Conservation (phyloP, 2,888 invertebrate genomes). For the Cheilosia variabilis region DNA sequence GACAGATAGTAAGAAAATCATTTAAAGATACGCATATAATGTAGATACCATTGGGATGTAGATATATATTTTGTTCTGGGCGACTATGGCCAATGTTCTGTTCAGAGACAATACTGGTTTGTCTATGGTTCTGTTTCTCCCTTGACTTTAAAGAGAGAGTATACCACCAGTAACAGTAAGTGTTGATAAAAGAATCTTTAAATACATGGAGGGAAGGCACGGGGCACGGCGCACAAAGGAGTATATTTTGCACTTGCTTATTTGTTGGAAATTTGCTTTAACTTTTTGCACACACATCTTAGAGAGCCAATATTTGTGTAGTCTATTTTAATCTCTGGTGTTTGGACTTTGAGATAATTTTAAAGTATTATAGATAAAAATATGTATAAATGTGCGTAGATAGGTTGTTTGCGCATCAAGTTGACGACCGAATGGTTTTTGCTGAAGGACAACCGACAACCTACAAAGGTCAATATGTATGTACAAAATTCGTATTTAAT, state of each 20-base stretch:
- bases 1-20: constrained; percentile 21
- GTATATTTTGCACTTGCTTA: neutral
- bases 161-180: neutral
- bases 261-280: constrained; percentile 4
- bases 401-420: neutral
- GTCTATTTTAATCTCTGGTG: neutral
- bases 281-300: neutral
- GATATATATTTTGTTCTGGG: neutral
- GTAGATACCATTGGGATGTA: neutral
- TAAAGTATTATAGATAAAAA: neutral
- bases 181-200: neutral
- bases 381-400: neutral
- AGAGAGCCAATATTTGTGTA: constrained; percentile 13
- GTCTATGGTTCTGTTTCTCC: no score
- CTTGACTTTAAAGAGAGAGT: constrained; percentile 16
- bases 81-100: neutral
- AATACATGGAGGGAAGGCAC: no score
- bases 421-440: neutral
- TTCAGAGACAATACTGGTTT: no score
- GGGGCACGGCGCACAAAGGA: no score
- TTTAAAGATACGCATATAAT: neutral
- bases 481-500: neutral
- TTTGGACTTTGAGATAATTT: constrained; percentile 4
- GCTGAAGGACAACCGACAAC: neutral
- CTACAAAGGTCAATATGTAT: neutral